These are phyloP conservation scores for Chitala chitala DNA, from an alignment of 2,113 vertebrate species.

Conservation along the genomic window DNA sequence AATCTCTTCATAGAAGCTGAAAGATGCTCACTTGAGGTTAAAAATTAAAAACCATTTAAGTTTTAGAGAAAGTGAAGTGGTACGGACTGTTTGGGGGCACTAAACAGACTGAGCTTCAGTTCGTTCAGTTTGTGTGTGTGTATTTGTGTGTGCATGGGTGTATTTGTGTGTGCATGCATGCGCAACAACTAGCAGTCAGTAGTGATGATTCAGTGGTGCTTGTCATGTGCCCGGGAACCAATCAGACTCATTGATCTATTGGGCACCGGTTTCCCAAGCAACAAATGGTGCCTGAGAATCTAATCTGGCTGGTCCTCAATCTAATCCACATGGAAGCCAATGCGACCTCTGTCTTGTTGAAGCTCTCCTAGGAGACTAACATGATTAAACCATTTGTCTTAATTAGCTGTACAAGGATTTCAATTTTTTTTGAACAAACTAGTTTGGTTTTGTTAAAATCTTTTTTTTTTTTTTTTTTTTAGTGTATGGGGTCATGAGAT, in stretches of 20 bases:
- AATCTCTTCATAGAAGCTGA: background rate
- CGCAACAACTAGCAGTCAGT: too few species aligned
- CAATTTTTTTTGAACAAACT: background rate
- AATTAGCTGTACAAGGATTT: background rate
- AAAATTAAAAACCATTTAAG: slow-evolving; percentile 24
- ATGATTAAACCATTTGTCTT: background rate
- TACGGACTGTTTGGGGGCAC: too few species aligned
- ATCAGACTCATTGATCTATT: slow-evolving; percentile 39
- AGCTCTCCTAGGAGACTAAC: background rate
- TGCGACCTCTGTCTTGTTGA: slow-evolving; percentile 20
- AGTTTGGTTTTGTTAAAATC: background rate
- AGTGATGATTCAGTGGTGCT: too few species aligned
- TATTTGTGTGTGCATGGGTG: too few species aligned
- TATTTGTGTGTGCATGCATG: too few species aligned
- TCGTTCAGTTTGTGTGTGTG: too few species aligned
- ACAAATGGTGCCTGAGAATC: slow-evolving; percentile 37
- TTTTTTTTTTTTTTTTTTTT: background rate
- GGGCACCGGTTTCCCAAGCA: slow-evolving; percentile 27
- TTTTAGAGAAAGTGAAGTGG: too few species aligned
- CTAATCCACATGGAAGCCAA: slow-evolving; percentile 42
- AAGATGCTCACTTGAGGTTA: background rate
- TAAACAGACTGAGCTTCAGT: too few species aligned
- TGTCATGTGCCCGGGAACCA: too few species aligned
- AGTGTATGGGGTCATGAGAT: background rate
- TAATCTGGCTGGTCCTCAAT: slow-evolving; percentile 40